These are phyloP conservation scores for Catamblyrhynchus diadema DNA, from an alignment of 2,797 vertebrate species.

Conservation along the genomic window DNA sequence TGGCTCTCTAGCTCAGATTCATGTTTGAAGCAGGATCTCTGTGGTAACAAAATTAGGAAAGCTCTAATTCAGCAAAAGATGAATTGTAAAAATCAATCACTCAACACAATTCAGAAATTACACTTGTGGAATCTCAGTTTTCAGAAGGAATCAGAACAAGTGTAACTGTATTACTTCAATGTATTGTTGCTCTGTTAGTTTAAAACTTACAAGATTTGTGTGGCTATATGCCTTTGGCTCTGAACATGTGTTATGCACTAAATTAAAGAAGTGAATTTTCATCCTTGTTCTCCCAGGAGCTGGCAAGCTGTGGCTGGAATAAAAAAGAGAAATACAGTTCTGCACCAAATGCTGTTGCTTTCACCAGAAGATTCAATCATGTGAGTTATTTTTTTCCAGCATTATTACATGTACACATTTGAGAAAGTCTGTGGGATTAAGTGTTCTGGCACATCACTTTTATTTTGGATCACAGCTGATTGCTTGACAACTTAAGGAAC, in stretches of 20 bases:
- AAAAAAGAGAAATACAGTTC: conserved; percentile 99
- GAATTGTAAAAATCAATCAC: not conserved
- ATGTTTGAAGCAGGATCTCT: not conserved
- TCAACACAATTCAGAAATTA: not conserved
- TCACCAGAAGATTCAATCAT: conserved; percentile 98
- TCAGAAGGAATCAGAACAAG: not conserved
- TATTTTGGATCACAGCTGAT: not conserved
- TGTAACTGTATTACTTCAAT: not conserved
- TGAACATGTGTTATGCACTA: not conserved
- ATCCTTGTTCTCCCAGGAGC: conserved; percentile 80
- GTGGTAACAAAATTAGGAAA: not conserved
- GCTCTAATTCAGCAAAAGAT: not conserved
- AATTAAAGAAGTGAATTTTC: not conserved
- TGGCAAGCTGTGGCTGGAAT: conserved; percentile 99
- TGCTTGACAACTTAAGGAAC: not conserved
- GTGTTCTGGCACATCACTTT: not conserved
- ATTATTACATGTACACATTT: not conserved
- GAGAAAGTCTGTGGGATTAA: not conserved
- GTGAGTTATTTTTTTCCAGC: conserved; percentile 75
- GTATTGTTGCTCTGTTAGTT: not conserved
- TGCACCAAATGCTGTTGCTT: conserved; percentile 97
- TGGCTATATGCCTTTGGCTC: not conserved
- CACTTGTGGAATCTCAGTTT: not conserved
- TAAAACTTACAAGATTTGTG: not conserved
- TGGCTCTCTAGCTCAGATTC: not conserved